phyloP scores from a whole-genome alignment of 2,888 invertebrate genomes.

The Leptinotarsa rubiginosa region DNA sequence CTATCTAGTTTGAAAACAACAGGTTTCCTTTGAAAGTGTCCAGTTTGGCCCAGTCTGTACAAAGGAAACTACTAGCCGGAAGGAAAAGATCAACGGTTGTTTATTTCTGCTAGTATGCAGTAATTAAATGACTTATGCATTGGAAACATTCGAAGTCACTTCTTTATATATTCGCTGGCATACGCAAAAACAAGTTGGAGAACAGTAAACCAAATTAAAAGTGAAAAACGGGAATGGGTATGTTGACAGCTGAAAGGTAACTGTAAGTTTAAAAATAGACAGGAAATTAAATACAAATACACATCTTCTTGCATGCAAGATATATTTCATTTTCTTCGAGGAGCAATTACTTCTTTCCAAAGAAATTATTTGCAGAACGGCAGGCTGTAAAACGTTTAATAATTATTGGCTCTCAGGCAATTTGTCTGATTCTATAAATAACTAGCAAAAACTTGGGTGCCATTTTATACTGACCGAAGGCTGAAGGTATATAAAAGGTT shows the following conservation, averaged over 20 bases:
- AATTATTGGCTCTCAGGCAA: conserved; percentile 45
- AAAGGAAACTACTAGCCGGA: no score
- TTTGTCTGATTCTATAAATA: conserved; percentile 44
- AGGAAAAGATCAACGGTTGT: no score
- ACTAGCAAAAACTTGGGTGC: conserved; percentile 38
- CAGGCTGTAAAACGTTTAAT: conserved; percentile 46
- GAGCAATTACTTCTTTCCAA: conserved; percentile 32
- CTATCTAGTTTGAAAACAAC: no score
- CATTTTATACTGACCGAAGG: conserved; percentile 30
- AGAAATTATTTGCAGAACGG: conserved; percentile 39
- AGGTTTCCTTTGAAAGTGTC: no score
- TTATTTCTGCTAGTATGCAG: no score
- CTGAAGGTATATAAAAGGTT: conserved; percentile 13
- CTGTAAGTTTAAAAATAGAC: conserved; percentile 12
- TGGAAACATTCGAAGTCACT: no score
- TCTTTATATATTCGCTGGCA: background rate
- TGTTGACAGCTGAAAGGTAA: conserved; percentile 8
- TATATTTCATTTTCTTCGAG: conserved; percentile 31
- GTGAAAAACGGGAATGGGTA: background rate
- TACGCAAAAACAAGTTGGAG: background rate
- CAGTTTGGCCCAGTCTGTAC: no score
- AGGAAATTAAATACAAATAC: conserved; percentile 25
- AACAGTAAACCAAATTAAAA: background rate
- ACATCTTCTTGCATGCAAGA: conserved; percentile 19
- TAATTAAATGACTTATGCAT: no score